Base-by-base conservation (phyloP, 2,113 vertebrate genomes). In the Myrmecophaga tridactyla region DNA sequence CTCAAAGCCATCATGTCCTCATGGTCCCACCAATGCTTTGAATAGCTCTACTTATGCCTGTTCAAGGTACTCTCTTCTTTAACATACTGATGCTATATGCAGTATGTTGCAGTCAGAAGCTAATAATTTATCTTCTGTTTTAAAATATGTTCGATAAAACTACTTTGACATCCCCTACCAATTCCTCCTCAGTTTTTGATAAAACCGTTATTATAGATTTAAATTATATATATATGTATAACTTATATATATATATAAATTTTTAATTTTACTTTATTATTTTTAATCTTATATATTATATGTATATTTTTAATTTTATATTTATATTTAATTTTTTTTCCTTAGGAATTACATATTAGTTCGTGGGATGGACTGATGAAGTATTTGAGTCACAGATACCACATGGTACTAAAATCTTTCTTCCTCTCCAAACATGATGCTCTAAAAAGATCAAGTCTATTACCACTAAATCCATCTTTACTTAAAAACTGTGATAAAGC, bases 21-120 rank as follows among this genome's bases (percentile, higher is more conserved):
- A 2, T 1, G 12, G 25, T n/a, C 0, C 1, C 10, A 11, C 31
- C 15, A 34, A 15, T 51, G 18, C 11, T 36, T 72, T 53, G 27
- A 12, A 41, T 9, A 31, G 31, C n/a, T 69, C 21, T 15, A 36
- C 27, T 7, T 39, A 23, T 4, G 15, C 43, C 34, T 27, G 43
- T 46, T 62, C 21, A 10, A 3, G 2, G 2, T 6, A 10, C 0
- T 48, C 36, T 17, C 51, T 11, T 63, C 27, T 21, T 87, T 70
- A 41, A 1, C 12, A 29, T 31, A 15, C 17, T 48, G 25, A 18
- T 73, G 11, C 48, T 53, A 5, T 10, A 3, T 56, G 36, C 51
- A 14, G 15, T 46, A 51, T 4, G 7, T 43, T 58, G 34, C 70
- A 8, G 6, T 21, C n/a, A 90, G 39, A 89, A 78, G 65, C 8